Base-by-base conservation (phyloP, 2,113 vertebrate species). In the Clarias gariepinus region DNA sequence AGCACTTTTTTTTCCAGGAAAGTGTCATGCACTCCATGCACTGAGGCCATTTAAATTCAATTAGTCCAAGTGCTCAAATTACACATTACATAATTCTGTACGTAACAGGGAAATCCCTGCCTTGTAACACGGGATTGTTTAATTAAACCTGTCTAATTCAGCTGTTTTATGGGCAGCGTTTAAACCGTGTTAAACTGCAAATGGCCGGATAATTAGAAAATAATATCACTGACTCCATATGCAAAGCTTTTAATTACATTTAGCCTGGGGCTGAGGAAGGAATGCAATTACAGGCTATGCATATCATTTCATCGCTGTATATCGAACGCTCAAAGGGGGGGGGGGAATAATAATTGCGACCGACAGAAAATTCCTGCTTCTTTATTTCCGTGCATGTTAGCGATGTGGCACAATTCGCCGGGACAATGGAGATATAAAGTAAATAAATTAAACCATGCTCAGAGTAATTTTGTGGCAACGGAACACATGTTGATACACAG, bases 221-320 rank as follows among this genome's bases (percentile, higher is more conserved):
- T 91, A 80, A 93, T 94, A 94, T 92, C 92, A 92, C 89, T 89
- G 91, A 94, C 81, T 94, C 93, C 92, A 94, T 94, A 93, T 82
- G 89, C 91, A 90, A 90, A 92, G 92, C 91, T 91, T 92, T 94
- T 95, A 95, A 96, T 95, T 94, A 95, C 94, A 94, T 92, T 92
- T 93, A 90, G 93, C 94, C 93, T 90, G 85, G 88, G 92, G 93
- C 94, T 90, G 90, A 91, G 88, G 87, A 92, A 94, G 90, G 90
- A 90, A 92, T 87, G 91, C 93, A 94, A 93, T 95, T 94, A 95
- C 74, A 84, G 82, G 92, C 87, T 93, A 91, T 66, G 91, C 78
- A 92, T 91, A 91, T 85, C 91, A 90, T 94, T 93, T 90, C 89
- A 90, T 71, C 71, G 86, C 71, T 85, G 89, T 87, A 69, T 79